Evolutionary conservation across 2,888 invertebrate genomes (phyloP).

Genomic region (Ornithoptera priamus): DNA sequence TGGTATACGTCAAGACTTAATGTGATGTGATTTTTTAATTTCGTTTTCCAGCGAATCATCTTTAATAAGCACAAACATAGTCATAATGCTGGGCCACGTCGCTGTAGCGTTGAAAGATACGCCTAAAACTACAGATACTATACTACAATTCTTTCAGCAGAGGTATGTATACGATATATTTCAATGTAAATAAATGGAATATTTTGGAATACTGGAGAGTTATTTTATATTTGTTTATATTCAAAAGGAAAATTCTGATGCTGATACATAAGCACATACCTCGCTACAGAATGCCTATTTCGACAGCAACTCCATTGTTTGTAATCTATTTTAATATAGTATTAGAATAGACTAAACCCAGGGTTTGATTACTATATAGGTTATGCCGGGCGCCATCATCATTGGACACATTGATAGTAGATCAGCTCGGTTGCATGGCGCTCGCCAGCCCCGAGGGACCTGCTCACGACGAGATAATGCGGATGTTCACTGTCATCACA

Average conservation of each 20-base stretch:
- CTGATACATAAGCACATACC: no score
- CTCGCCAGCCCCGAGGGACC: conserved; percentile 93
- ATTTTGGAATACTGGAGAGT: no score
- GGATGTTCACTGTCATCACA: conserved; percentile 97
- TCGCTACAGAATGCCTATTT: no score
- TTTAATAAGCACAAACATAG: conserved; percentile 96
- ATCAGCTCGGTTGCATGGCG: conserved; percentile 98
- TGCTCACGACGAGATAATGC: conserved; percentile 97
- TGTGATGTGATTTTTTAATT: not conserved
- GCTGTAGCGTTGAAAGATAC: conserved; percentile 96
- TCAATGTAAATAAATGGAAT: no score
- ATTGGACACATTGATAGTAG: conserved; percentile 96
- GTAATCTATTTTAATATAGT: not conserved
- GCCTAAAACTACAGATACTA: conserved; percentile 95
- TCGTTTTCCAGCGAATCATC: conserved; percentile 87
- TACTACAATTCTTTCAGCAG: conserved; percentile 98
- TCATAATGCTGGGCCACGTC: conserved; percentile 97
- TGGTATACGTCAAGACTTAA: not conserved
- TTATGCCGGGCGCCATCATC: conserved; percentile 96
- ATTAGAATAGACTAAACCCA: no score
- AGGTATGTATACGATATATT: conserved; percentile 50
- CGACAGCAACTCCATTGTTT: no score
- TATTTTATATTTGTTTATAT: no score
- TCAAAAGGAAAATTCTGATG: no score
- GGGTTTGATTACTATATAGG: conserved; percentile 47